Evolutionary conservation across 2,113 vertebrate species (phyloP).

Genomic region (Romanogobio albipinnatus): DNA sequence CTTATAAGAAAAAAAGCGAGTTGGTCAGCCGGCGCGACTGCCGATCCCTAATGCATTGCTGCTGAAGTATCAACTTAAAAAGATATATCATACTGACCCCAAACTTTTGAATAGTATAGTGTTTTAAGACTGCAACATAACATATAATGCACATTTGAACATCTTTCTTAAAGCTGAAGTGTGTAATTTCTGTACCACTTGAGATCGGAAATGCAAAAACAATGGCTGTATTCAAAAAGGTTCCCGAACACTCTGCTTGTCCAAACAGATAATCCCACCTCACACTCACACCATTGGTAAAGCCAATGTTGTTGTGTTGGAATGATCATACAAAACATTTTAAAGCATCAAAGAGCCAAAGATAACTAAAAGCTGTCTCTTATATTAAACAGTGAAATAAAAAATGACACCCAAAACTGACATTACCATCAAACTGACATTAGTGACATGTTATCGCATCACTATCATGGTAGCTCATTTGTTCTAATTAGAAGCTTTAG

Average conservation of each 20-base stretch:
- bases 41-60: no score
- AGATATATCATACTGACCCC: no score
- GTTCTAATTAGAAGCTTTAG: conserved; percentile 5
- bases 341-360: neutral
- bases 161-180: no score
- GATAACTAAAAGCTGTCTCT: neutral
- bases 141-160: no score
- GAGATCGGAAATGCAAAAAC: no score
- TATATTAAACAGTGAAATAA: neutral
- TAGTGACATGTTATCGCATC: neutral
- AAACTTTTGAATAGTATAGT: no score
- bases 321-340: neutral
- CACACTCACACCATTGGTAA: neutral
- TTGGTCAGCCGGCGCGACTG: no score
- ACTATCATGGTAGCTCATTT: neutral
- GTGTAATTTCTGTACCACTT: no score
- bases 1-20: no score
- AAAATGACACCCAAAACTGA: neutral
- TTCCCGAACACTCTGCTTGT: neutral
- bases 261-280: neutral
- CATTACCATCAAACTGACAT: conserved; percentile 1
- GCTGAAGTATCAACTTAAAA: no score
- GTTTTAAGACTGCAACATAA: no score
- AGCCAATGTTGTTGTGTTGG: neutral
- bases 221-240: neutral